These are phyloP conservation scores for Atlantisia rogersi DNA, from an alignment of 2,113 vertebrate genomes.

Conservation along the genomic window DNA sequence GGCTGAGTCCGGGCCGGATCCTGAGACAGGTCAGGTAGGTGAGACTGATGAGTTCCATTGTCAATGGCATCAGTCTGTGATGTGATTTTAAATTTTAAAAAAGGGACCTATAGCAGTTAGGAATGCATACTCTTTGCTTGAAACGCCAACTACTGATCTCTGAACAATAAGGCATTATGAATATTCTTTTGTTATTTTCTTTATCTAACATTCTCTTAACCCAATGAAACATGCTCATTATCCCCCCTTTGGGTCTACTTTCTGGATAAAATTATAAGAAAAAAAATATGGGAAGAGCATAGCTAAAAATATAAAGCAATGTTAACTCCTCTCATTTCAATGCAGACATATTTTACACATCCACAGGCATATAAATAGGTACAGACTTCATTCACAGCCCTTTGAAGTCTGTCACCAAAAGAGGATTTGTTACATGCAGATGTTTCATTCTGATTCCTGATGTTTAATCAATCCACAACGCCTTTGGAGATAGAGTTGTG, in stretches of 20 bases:
- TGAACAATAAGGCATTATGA: not conserved
- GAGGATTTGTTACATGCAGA: constrained; percentile 10
- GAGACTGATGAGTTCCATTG: not conserved
- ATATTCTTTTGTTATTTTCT: not conserved
- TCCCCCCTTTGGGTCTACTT: not conserved
- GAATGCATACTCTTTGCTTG: not conserved
- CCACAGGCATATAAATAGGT: not conserved
- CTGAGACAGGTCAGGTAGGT: not conserved
- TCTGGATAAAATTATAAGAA: not conserved
- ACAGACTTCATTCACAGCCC: not conserved
- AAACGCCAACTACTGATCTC: not conserved
- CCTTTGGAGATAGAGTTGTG: constrained; percentile 12
- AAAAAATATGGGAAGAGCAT: not conserved
- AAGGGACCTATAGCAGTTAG: not conserved
- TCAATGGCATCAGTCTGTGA: accelerated
- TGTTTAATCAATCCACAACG: constrained; percentile 24
- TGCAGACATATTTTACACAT: not conserved
- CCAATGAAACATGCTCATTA: not conserved
- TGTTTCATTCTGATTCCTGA: constrained; percentile 47
- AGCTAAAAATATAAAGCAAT: not conserved
- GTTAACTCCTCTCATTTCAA: not conserved
- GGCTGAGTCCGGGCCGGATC: not conserved
- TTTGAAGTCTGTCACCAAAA: constrained; percentile 27
- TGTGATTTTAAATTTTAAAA: not conserved
- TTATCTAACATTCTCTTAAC: not conserved